phyloP scores from a whole-genome alignment of 2,888 invertebrate genomes.

The Drosophila neutralis region DNA sequence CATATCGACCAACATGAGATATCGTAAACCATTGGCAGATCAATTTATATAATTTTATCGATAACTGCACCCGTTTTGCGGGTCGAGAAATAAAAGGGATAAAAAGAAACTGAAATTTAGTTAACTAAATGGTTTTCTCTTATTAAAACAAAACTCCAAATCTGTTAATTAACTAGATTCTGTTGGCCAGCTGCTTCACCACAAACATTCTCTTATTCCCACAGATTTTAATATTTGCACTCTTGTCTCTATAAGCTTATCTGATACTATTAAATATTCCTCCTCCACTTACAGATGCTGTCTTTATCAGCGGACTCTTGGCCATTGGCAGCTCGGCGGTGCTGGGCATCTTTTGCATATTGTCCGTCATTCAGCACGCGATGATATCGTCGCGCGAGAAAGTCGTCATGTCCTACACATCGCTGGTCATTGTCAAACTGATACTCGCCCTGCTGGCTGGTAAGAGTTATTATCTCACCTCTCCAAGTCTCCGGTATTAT shows the following conservation, averaged over 20 bases:
- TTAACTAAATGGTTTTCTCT: not conserved
- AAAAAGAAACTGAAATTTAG: not conserved
- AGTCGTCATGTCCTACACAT: conserved; percentile 91
- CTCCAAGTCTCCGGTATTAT: not conserved
- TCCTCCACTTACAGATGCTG: conserved; percentile 88
- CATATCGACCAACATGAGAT: not conserved
- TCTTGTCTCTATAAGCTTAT: not conserved
- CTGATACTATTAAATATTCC: not conserved
- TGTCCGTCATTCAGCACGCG: conserved; percentile 93
- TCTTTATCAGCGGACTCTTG: conserved; percentile 92
- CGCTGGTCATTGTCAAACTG: conserved; percentile 91
- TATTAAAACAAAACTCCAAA: not conserved
- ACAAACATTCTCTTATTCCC: not conserved
- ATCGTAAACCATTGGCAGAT: not conserved
- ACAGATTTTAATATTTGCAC: not conserved
- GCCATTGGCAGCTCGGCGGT: conserved; percentile 90
- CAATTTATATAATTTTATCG: not conserved
- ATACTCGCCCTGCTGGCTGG: conserved; percentile 91
- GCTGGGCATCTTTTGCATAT: conserved; percentile 91
- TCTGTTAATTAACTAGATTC: not conserved
- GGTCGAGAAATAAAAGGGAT: not conserved
- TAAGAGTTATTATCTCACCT: conserved; percentile 85
- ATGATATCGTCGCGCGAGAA: conserved; percentile 94
- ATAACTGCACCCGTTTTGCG: too few relatives aligned
- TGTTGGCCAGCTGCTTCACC: not conserved